Conservation (phyloP, 2,113 vertebrate species). For the Larimichthys polyactis region DNA sequence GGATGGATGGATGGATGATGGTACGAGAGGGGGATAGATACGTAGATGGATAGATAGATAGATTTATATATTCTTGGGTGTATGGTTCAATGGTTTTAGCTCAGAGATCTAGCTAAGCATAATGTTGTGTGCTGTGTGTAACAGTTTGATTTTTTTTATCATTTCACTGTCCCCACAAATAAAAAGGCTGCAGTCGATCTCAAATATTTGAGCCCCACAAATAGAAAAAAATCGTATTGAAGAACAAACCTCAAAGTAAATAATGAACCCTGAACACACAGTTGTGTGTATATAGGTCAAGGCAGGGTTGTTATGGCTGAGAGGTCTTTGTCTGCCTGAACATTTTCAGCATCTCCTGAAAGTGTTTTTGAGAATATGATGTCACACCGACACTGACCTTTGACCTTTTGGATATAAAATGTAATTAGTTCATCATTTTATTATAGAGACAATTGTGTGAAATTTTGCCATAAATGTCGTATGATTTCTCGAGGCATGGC, state of each 20-base stretch:
- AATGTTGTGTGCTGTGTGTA: neutral
- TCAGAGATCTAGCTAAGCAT: neutral
- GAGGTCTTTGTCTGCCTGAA: constrained; percentile 1
- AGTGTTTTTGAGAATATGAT: no score
- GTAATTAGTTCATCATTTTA: no score
- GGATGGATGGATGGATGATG: neutral
- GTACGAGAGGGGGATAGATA: neutral
- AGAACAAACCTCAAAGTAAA: constrained; percentile 16
- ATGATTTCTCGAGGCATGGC: no score
- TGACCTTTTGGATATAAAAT: no score
- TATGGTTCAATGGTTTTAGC: constrained; percentile 23
- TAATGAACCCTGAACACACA: constrained; percentile 12
- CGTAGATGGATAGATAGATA: neutral
- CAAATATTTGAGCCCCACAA: constrained; percentile 2
- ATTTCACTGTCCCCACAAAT: neutral
- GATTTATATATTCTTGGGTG: constrained; percentile 24
- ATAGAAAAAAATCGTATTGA: neutral
- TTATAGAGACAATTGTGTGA: no score
- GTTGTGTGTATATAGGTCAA: constrained; percentile 28
- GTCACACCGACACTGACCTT: no score
- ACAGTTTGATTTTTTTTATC: neutral
- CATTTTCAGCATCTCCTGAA: neutral
- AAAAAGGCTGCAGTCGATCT: neutral
- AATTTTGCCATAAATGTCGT: no score
- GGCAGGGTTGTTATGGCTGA: constrained; percentile 12